phyloP scores from a whole-genome alignment of 2,888 invertebrate genomes.

The Harpagoxenus sublaevis region DNA sequence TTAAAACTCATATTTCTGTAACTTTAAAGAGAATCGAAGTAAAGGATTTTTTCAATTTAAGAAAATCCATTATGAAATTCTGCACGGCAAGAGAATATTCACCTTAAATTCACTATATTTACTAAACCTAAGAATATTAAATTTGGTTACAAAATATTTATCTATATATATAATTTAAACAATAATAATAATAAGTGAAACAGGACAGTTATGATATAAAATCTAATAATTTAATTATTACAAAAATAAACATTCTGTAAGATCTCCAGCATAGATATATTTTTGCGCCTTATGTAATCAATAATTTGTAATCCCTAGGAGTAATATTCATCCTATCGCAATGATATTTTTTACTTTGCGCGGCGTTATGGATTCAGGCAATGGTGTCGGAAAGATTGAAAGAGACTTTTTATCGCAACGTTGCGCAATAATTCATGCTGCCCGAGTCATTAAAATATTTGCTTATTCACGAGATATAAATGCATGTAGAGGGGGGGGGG shows the following conservation, averaged over 20 bases:
- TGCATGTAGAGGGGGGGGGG: background rate
- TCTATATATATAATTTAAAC: too few species aligned
- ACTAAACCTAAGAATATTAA: background rate
- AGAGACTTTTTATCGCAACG: constrained; percentile 36
- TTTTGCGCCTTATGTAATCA: background rate
- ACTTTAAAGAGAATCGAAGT: background rate
- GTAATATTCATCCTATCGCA: constrained; percentile 1
- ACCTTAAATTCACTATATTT: too few species aligned
- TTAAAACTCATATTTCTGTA: background rate
- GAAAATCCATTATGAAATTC: background rate
- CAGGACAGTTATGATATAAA: background rate
- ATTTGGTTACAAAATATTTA: background rate
- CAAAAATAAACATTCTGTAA: background rate
- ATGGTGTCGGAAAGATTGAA: constrained; percentile 37
- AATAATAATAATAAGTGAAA: too few species aligned
- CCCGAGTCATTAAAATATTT: constrained; percentile 46
- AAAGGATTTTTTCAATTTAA: too few species aligned
- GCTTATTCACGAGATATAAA: constrained; percentile 53
- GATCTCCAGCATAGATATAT: background rate
- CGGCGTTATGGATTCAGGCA: background rate
- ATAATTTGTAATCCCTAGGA: constrained; percentile 2
- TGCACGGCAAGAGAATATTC: background rate
- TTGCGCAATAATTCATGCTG: constrained; percentile 39
- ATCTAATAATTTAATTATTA: background rate
- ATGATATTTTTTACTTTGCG: constrained; percentile 9